phyloP scores from a whole-genome alignment of 2,888 invertebrate species.

The Drosophila subsilvestris region DNA sequence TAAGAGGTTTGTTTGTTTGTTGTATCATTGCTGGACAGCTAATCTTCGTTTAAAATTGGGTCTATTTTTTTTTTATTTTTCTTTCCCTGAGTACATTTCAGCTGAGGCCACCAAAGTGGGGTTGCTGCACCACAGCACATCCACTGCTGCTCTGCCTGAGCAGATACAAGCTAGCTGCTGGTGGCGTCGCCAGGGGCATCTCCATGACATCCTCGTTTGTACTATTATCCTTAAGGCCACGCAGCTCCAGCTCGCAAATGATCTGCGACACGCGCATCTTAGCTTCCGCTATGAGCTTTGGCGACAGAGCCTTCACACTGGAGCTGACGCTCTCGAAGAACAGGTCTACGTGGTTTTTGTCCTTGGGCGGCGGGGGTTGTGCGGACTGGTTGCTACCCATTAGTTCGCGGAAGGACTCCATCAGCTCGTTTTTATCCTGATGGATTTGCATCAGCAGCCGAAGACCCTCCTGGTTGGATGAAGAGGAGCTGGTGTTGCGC shows the following conservation, averaged over 20 bases:
- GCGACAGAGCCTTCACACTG: conserved; percentile 71
- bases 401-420: conserved; percentile 82
- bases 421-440: conserved; percentile 80
- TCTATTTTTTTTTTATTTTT: background rate
- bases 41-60: background rate
- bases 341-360: conserved; percentile 77
- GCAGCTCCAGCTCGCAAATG: conserved; percentile 69
- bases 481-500: background rate
- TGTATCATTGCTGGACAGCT: too few relatives aligned
- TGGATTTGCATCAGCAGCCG: conserved; percentile 77
- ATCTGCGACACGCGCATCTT: conserved; percentile 75
- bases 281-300: conserved; percentile 69
- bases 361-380: conserved; percentile 55
- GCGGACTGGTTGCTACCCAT: conserved; percentile 63
- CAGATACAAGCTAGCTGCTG: background rate
- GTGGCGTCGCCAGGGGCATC: conserved; percentile 15
- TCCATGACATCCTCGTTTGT: conserved; percentile 27
- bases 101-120: conserved; percentile 12
- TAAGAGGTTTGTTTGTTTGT: too few relatives aligned
- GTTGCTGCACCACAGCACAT: conserved; percentile 1
- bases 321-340: conserved; percentile 76
- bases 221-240: conserved; percentile 53
- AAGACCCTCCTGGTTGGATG: conserved; percentile 66
- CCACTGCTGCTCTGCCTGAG: conserved; percentile 2
- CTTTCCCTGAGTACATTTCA: too few relatives aligned